Conservation (phyloP, 1,140 invertebrate species). For the Macrotrachela quadricornifera region DNA sequence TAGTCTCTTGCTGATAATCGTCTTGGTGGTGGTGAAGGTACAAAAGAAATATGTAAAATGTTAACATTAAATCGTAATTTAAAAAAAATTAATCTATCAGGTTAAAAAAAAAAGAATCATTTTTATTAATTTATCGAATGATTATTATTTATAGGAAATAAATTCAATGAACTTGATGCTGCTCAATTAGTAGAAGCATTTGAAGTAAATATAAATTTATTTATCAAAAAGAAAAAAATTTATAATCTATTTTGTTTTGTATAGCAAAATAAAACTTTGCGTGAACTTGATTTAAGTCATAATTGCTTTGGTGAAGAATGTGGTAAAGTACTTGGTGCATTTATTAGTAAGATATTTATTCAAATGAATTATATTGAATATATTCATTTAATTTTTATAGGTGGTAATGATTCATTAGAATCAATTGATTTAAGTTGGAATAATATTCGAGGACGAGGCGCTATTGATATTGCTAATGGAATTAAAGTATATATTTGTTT, state of each 20-base stretch:
- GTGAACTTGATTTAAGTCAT: slow-evolving; percentile 20
- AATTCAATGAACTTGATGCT: slow-evolving; percentile 18
- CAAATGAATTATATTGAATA: neutral
- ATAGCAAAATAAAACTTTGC: slow-evolving; percentile 12
- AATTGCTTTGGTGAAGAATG: slow-evolving; percentile 21
- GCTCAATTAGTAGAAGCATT: slow-evolving; percentile 15
- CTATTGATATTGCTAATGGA: slow-evolving; percentile 22
- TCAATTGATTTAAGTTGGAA: slow-evolving; percentile 28
- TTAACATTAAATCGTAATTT: slow-evolving; percentile 9
- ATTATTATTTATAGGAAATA: slow-evolving; percentile 22
- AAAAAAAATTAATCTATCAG: slow-evolving; percentile 19
- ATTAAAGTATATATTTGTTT: slow-evolving; percentile 17
- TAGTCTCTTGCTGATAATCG: slow-evolving; percentile 15
- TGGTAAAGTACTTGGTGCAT: slow-evolving; percentile 20
- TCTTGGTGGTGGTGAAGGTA: slow-evolving; percentile 15
- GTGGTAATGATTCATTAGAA: slow-evolving; percentile 26
- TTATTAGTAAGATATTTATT: slow-evolving; percentile 17
- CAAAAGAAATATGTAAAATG: slow-evolving; percentile 1
- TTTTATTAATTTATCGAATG: no score
- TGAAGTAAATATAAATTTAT: slow-evolving; percentile 14
- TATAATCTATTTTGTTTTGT: neutral
- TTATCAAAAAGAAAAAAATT: neutral
- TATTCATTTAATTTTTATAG: slow-evolving; percentile 9
- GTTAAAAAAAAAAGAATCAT: slow-evolving; percentile 14
- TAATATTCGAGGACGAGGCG: slow-evolving; percentile 19